Evolutionary conservation across 2,113 vertebrate species (phyloP).

Genomic region (Pachyramphus minor): DNA sequence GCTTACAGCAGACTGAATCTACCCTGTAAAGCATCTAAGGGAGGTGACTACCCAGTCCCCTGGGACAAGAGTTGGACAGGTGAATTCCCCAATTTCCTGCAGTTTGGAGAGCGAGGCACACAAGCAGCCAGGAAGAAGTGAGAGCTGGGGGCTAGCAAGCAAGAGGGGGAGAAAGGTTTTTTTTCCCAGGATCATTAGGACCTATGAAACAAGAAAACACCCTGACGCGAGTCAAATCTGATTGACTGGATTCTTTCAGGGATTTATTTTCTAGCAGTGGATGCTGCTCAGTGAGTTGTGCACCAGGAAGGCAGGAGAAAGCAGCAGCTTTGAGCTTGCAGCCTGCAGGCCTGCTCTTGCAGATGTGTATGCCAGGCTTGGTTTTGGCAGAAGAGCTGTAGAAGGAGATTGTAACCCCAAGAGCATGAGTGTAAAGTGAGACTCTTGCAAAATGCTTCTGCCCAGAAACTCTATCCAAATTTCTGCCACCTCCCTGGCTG

Average conservation of each 20-base stretch:
- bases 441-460: not conserved
- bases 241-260: rapidly evolving
- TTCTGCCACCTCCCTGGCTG: not conserved
- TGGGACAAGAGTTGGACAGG: rapidly evolving
- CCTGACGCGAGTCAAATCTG: rapidly evolving
- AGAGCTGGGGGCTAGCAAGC: not conserved
- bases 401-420: not conserved
- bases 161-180: rapidly evolving
- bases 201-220: not conserved
- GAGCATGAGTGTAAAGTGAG: not conserved
- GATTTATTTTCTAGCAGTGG: not conserved
- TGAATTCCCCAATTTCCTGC: not conserved
- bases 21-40: not conserved
- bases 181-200: not conserved
- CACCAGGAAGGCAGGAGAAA: not conserved
- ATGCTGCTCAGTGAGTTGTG: not conserved
- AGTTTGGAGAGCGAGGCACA: not conserved
- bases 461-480: not conserved
- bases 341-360: not conserved
- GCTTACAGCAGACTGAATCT: not conserved
- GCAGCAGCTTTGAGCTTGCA: not conserved
- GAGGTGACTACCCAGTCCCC: not conserved
- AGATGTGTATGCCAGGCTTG: not conserved
- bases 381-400: not conserved
- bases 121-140: not conserved